These are phyloP conservation scores for Drosophila sp. DNA, from an alignment of 1,140 invertebrate species.

Conservation along the genomic window DNA sequence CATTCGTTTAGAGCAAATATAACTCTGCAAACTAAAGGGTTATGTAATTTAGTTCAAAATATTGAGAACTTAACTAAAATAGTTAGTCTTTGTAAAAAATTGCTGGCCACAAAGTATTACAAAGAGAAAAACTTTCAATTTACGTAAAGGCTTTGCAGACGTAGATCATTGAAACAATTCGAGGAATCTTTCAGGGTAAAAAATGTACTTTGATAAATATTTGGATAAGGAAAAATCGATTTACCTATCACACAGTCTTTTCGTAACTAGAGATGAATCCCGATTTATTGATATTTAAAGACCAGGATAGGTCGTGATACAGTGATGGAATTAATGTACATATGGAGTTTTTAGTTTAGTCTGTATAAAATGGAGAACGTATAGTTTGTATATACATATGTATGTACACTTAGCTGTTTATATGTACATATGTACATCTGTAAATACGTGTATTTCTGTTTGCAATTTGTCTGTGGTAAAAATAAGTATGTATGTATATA, in stretches of 20 bases:
- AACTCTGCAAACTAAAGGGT: too few species aligned
- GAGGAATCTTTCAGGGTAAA: too few species aligned
- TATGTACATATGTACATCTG: not conserved
- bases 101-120: too few species aligned
- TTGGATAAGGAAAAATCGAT: too few species aligned
- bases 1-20: too few species aligned
- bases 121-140: too few species aligned
- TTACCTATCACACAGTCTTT: not conserved
- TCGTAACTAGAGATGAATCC: not conserved
- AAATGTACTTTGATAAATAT: too few species aligned
- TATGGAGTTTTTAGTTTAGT: not conserved
- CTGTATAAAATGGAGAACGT: not conserved
- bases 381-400: not conserved
- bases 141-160: too few species aligned
- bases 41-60: too few species aligned
- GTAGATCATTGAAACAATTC: too few species aligned
- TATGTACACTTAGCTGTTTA: not conserved
- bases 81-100: too few species aligned
- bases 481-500: constrained; percentile 3
- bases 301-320: not conserved
- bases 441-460: constrained; percentile 11
- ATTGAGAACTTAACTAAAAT: too few species aligned
- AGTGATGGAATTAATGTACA: not conserved
- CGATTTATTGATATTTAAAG: not conserved
- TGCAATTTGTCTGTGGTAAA: constrained; percentile 19